These are phyloP conservation scores for Otolemur crassicaudatus DNA, from an alignment of 2,797 vertebrate genomes.

Conservation along the genomic window DNA sequence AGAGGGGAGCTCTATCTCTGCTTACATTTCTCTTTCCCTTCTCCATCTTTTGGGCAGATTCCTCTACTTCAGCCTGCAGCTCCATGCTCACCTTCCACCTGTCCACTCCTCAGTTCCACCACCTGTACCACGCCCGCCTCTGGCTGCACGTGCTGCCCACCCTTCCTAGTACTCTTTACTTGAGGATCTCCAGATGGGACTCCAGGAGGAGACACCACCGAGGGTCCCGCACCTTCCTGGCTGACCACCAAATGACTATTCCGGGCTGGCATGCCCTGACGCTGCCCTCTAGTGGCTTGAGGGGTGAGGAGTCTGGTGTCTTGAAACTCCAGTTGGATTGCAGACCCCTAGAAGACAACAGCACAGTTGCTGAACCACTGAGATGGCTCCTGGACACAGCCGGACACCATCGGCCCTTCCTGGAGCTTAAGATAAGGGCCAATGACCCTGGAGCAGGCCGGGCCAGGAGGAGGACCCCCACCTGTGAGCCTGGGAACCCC, in stretches of 20 bases:
- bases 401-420: conserved; percentile 87
- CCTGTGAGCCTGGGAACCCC: conserved; percentile 90
- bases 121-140: conserved; percentile 80
- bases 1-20: neutral
- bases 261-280: conserved; percentile 75
- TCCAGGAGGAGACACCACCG: neutral
- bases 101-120: conserved; percentile 50
- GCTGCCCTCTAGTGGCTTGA: conserved; percentile 74
- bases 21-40: neutral
- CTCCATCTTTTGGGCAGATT: conserved; percentile 43
- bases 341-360: conserved; percentile 13
- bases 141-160: conserved; percentile 84
- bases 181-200: conserved; percentile 79
- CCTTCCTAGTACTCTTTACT: conserved; percentile 52
- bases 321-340: conserved; percentile 71
- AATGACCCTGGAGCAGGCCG: conserved; percentile 78
- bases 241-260: conserved; percentile 45
- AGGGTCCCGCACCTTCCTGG: conserved; percentile 39
- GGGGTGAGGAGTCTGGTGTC: neutral
- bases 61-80: conserved; percentile 50
- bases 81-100: conserved; percentile 73
- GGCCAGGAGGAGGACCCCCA: conserved; percentile 90
- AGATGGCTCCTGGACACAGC: conserved; percentile 48
- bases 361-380: conserved; percentile 21
- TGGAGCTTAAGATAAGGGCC: conserved; percentile 87